Conservation (phyloP, 2,113 vertebrate genomes). For the Semicossyphus pulcher region DNA sequence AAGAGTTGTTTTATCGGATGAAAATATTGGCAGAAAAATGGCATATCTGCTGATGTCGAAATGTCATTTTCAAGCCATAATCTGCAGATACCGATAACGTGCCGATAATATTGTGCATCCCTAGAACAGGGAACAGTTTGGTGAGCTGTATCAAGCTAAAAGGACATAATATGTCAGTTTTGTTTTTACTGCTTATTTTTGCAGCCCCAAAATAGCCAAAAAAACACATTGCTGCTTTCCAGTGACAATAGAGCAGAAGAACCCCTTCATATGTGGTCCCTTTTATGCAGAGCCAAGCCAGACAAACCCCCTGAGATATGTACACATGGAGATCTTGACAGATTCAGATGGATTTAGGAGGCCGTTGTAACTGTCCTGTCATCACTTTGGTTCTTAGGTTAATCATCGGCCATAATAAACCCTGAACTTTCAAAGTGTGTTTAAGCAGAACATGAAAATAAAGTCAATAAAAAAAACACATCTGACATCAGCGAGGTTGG, state of each 20-base stretch:
- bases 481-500: not conserved
- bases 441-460: conserved; percentile 6
- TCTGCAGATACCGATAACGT: too few species aligned
- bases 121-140: not conserved
- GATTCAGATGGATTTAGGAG: not conserved
- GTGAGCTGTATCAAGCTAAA: not conserved
- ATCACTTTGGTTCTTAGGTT: not conserved
- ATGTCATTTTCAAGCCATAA: too few species aligned
- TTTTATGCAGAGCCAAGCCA: not conserved
- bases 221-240: not conserved
- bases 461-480: not conserved
- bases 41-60: too few species aligned
- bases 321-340: not conserved
- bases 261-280: not conserved
- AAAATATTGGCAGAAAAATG: too few species aligned
- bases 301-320: not conserved
- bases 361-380: not conserved
- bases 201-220: not conserved
- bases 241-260: not conserved
- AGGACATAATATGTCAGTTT: not conserved
- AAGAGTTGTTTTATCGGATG: too few species aligned
- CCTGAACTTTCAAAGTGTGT: not conserved
- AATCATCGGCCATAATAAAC: not conserved
- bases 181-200: not conserved
- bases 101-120: too few species aligned